phyloP scores from a whole-genome alignment of 2,113 vertebrate genomes.

The Ginglymostoma cirratum region DNA sequence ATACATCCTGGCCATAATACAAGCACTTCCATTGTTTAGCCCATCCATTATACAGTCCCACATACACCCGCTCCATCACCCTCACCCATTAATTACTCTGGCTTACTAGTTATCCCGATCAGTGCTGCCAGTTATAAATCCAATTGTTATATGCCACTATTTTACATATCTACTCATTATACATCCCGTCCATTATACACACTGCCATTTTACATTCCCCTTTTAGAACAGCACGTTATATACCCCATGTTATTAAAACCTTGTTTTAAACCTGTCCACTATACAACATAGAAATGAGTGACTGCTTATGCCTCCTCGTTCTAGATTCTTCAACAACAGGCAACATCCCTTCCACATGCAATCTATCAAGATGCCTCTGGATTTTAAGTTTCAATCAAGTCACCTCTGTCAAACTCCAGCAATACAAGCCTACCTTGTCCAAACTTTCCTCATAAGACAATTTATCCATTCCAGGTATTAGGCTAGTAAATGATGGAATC shows the following conservation, averaged over 20 bases:
- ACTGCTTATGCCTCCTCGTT: too few relatives aligned
- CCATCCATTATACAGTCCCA: background rate
- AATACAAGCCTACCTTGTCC: too few relatives aligned
- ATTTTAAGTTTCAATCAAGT: too few relatives aligned
- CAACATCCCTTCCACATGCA: too few relatives aligned
- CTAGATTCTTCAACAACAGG: too few relatives aligned
- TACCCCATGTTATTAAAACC: background rate
- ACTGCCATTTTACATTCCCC: background rate
- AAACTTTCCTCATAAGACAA: too few relatives aligned
- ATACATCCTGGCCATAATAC: background rate
- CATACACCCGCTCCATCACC: background rate
- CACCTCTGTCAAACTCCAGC: too few relatives aligned
- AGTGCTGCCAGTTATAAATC: background rate
- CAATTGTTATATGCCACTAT: background rate
- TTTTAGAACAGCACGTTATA: background rate
- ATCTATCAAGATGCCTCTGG: too few relatives aligned
- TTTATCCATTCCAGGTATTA: too few relatives aligned
- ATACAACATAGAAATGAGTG: too few relatives aligned
- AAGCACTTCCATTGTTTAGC: background rate
- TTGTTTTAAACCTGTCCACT: background rate
- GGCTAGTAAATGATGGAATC: too few relatives aligned
- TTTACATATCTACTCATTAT: background rate
- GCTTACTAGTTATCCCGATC: background rate
- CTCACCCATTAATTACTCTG: background rate
- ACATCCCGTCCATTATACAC: background rate